A percentile compares a stretch with the other conserved stretches of the same genome.
Evolutionary conservation across 2,888 invertebrate species (phyloP).

Genomic region (Synergus itoensis): DNA sequence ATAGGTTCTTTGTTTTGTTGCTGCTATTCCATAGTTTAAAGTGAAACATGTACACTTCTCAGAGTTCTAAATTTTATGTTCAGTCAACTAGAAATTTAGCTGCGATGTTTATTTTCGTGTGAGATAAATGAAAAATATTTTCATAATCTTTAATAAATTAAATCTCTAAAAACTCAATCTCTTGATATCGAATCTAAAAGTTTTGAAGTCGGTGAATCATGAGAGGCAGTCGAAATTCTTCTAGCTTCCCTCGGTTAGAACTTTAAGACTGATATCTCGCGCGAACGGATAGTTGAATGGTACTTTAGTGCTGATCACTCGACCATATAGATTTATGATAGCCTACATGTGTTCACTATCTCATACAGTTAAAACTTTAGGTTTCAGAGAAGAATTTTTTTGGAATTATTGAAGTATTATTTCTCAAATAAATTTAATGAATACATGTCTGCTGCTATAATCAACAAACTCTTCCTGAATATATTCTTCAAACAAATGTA

Average conservation of each 20-base stretch:
- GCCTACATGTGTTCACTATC: not conserved
- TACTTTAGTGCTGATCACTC: not conserved
- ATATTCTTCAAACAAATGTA: not conserved
- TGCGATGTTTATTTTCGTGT: not conserved
- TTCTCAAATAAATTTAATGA: not conserved
- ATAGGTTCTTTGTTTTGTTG: conserved; percentile 19
- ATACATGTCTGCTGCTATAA: too few species aligned
- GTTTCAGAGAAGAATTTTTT: not conserved
- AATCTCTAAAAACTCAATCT: not conserved
- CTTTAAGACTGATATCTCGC: conserved; percentile 5
- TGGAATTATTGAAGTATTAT: too few species aligned
- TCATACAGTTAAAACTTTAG: not conserved
- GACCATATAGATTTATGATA: not conserved
- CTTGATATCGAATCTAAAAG: not conserved
- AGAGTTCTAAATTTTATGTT: not conserved
- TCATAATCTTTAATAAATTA: not conserved
- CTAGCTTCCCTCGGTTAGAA: not conserved
- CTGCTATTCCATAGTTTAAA: not conserved
- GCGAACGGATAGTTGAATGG: not conserved
- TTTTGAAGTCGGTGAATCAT: not conserved
- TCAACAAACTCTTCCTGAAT: too few species aligned
- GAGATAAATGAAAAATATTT: not conserved
- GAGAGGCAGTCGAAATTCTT: not conserved
- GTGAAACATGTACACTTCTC: not conserved
- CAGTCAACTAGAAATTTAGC: not conserved